A percentile compares a stretch with the other conserved stretches of the same genome.
These are phyloP conservation scores for Fragum whitleyi DNA, from an alignment of 2,888 invertebrate genomes.

Conservation along the genomic window DNA sequence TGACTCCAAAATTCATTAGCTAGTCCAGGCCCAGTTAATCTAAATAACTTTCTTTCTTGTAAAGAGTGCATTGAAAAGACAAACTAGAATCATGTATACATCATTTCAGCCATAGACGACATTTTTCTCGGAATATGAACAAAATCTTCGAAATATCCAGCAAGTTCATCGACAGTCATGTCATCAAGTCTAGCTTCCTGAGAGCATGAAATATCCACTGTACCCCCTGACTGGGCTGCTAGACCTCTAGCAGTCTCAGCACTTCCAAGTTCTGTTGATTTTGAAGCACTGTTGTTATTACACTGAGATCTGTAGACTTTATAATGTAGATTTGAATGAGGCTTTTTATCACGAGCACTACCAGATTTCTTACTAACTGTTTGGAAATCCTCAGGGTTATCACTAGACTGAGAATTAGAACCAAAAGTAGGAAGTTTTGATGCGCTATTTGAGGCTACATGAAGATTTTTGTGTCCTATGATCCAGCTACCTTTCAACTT, in stretches of 20 bases:
- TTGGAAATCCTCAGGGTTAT: constrained; percentile 10
- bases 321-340: background rate
- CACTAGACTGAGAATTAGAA: constrained; percentile 29
- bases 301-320: background rate
- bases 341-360: background rate
- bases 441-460: constrained; percentile 13
- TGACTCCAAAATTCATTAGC: too few species aligned
- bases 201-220: constrained; percentile 88
- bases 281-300: background rate
- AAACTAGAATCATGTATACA: constrained; percentile 90
- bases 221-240: constrained; percentile 6
- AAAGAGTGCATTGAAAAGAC: background rate
- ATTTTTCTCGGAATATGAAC: constrained; percentile 99
- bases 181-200: constrained; percentile 92
- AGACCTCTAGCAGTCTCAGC: background rate
- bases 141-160: constrained; percentile 97
- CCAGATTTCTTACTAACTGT: constrained; percentile 9
- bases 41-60: too few species aligned
- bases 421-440: constrained; percentile 50
- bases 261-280: background rate
- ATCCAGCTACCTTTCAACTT: constrained; percentile 25
- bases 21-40: too few species aligned
- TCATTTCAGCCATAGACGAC: constrained; percentile 99
- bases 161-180: constrained; percentile 96
- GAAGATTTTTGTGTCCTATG: constrained; percentile 30